phyloP scores from a whole-genome alignment of 2,888 invertebrate species.

The Lithodes maja region DNA sequence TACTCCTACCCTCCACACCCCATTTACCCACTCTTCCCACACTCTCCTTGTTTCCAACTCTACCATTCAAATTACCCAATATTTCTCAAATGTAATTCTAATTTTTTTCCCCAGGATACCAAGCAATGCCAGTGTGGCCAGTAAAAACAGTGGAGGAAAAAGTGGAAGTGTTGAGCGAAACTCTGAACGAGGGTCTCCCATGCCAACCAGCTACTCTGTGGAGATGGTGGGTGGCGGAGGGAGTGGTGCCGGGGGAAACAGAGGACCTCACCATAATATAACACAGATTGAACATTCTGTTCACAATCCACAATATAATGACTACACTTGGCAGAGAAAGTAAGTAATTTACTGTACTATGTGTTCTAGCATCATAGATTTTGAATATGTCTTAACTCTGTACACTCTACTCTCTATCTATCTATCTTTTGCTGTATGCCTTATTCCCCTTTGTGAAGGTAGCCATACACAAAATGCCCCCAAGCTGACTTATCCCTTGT shows the following conservation, averaged over 20 bases:
- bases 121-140: slow-evolving; percentile 65
- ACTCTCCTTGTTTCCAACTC: not conserved
- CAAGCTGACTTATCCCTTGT: no score
- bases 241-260: slow-evolving; percentile 27
- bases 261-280: slow-evolving; percentile 24
- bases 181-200: slow-evolving; percentile 59
- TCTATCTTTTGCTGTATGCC: no score
- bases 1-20: no score
- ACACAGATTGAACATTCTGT: slow-evolving; percentile 57
- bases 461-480: no score
- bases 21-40: no score
- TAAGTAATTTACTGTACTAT: slow-evolving; percentile 39
- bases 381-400: no score
- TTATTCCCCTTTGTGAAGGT: no score
- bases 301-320: slow-evolving; percentile 60
- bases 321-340: slow-evolving; percentile 58
- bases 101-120: slow-evolving; percentile 53
- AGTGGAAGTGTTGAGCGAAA: slow-evolving; percentile 51
- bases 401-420: no score
- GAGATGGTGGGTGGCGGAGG: slow-evolving; percentile 46
- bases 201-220: slow-evolving; percentile 52
- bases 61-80: not conserved
- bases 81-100: not conserved
- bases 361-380: not conserved
- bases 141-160: slow-evolving; percentile 62